Conservation (phyloP, 2,797 vertebrate species). For the Miichthys miiuy region DNA sequence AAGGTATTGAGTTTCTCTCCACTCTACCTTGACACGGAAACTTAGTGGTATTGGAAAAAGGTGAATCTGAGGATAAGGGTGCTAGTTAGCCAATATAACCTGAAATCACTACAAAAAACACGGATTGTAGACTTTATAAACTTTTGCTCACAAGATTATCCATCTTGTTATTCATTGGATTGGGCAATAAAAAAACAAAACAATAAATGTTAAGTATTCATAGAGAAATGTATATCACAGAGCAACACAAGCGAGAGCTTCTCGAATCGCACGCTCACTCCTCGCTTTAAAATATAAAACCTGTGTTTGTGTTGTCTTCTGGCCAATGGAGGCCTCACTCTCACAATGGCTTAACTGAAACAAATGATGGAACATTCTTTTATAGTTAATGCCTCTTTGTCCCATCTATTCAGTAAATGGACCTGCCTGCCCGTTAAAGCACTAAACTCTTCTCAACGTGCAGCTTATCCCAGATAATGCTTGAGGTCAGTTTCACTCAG, state of each 20-base stretch:
- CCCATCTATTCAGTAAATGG: neutral
- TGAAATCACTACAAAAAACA: neutral
- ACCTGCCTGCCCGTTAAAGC: neutral
- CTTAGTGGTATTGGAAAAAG: no score
- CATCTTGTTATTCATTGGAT: neutral
- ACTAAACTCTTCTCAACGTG: neutral
- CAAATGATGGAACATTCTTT: neutral
- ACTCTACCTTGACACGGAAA: neutral
- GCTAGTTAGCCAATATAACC: no score
- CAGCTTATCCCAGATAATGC: neutral
- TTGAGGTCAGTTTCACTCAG: neutral
- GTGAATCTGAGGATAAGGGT: no score
- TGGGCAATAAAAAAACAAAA: neutral
- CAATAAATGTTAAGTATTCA: no score
- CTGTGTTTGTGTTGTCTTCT: neutral
- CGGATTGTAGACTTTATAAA: neutral
- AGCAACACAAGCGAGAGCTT: neutral
- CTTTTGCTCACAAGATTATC: no score
- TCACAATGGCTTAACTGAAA: neutral
- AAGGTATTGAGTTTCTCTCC: neutral
- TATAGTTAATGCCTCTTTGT: neutral
- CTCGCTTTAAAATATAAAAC: neutral
- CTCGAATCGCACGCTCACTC: neutral
- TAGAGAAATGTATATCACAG: neutral
- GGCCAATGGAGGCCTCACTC: neutral